Conservation (phyloP, 2,797 vertebrate genomes). For the Sebastes trivittatus region DNA sequence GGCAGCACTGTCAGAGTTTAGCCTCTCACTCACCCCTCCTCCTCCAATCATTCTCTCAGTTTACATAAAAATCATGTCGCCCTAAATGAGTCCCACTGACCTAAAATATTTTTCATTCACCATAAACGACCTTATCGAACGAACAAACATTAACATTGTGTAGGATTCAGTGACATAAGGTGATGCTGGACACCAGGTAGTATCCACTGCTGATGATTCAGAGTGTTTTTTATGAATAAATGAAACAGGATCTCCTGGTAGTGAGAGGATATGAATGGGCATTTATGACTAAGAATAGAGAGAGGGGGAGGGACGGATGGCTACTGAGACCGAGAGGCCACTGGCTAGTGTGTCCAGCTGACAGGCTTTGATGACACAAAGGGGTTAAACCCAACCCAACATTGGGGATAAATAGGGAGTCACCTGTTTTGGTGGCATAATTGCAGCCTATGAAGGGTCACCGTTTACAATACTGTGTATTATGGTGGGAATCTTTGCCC, state of each 20-base stretch:
- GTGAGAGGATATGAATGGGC: constrained; percentile 72
- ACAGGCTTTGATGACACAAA: constrained; percentile 84
- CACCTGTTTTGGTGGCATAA: constrained; percentile 85
- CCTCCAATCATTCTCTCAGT: constrained; percentile 6
- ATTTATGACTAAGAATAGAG: constrained; percentile 79
- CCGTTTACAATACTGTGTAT: constrained; percentile 85
- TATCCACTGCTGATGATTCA: constrained; percentile 33
- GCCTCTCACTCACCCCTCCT: background rate
- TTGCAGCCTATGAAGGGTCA: constrained; percentile 81
- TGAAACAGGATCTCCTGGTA: constrained; percentile 70
- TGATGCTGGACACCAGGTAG: constrained; percentile 10
- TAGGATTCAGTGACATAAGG: background rate
- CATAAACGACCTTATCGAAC: background rate
- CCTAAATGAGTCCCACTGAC: background rate
- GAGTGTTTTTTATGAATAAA: constrained; percentile 70
- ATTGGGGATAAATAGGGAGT: constrained; percentile 77
- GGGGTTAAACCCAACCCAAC: constrained; percentile 82
- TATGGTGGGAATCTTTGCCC: constrained; percentile 89
- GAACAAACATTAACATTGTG: background rate
- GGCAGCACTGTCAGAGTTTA: constrained; percentile 34
- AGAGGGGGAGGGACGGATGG: constrained; percentile 39
- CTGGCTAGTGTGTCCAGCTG: constrained; percentile 69
- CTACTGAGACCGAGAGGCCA: constrained; percentile 68
- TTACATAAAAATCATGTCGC: constrained; percentile 15
- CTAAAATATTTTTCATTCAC: constrained; percentile 20